Base-by-base conservation (phyloP, 2,888 invertebrate genomes). In the Beris chalybata region DNA sequence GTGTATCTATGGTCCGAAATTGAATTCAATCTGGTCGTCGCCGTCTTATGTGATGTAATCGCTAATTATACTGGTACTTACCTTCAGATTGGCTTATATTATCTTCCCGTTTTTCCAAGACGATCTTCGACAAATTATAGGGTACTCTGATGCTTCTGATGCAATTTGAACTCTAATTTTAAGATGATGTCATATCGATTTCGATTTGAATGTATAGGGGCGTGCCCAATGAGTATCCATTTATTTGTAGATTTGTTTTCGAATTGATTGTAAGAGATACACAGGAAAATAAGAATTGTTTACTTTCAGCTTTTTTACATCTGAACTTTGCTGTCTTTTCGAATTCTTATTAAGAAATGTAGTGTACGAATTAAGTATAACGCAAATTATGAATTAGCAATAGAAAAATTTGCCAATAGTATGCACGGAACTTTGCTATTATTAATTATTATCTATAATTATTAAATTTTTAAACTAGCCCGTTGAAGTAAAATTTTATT, bases 1-100 rank as follows among this genome's bases (percentile, higher is more conserved):
- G 29, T 29, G 22, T 45, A 12, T 9, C 47, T 45, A 12, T 47
- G 9, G 47, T 59, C 31, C 13, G 22, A 30, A 59, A 48, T 13
- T 47, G 22, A 47, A 47, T 59, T 47, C 48, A 29, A 59, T 59
- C 58, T 29, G 22, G 4, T 32, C 30, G 47, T 30, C 22, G 11
- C 29, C 31, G 48, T 59, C 58, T 47, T 47, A 59, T 59, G 48
- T 59, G 58, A 59, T 59, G 58, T 59, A 59, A 59, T 59, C 48
- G 13, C 45, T 59, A 59, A 59, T 59, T 59, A 44, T 59, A 47
- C n/a, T 59, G 58, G 58, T 31, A 59, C 47, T 59, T 59, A 47
- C 48, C 48, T 59, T 59, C 30, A 59, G 48, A 59, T 59, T 59
- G 48, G 47, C 47, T 48, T 59, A 47, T 59, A 30, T 30, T n/a